These are phyloP conservation scores for Gavia stellata DNA, from an alignment of 2,113 vertebrate species.

Conservation along the genomic window DNA sequence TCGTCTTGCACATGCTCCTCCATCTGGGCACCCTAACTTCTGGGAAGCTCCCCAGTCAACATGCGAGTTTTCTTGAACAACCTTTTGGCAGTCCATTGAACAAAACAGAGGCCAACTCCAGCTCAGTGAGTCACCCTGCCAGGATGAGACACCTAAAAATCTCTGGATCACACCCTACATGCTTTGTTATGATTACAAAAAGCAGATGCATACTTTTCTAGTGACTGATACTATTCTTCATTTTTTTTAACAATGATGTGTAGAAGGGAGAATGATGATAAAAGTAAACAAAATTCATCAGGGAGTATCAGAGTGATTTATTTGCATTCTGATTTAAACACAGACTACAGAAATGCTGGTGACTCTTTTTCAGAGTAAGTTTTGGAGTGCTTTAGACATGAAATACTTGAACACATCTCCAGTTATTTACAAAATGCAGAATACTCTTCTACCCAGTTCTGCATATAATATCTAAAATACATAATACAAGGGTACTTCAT, in stretches of 20 bases:
- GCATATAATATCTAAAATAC: neutral
- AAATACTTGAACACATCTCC: neutral
- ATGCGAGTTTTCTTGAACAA: neutral
- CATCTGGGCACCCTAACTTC: conserved; percentile 28
- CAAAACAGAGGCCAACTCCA: neutral
- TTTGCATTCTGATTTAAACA: neutral
- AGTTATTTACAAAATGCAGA: neutral
- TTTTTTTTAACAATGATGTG: neutral
- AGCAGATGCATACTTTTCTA: conserved; percentile 8
- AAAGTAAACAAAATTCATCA: neutral
- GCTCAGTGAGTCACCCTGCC: neutral
- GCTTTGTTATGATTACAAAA: conserved; percentile 39
- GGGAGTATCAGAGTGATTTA: neutral
- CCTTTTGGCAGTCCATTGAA: neutral
- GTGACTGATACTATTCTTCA: neutral
- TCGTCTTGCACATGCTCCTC: neutral
- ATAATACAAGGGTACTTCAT: neutral
- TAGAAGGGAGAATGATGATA: neutral
- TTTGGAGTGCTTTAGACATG: neutral
- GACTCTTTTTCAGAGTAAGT: neutral
- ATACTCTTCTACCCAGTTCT: neutral
- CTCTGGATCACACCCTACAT: neutral
- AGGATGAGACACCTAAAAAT: neutral
- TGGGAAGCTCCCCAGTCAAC: neutral
- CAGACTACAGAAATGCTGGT: neutral